Base-by-base conservation (phyloP, 2,888 invertebrate species). In the Dryococelus australis region DNA sequence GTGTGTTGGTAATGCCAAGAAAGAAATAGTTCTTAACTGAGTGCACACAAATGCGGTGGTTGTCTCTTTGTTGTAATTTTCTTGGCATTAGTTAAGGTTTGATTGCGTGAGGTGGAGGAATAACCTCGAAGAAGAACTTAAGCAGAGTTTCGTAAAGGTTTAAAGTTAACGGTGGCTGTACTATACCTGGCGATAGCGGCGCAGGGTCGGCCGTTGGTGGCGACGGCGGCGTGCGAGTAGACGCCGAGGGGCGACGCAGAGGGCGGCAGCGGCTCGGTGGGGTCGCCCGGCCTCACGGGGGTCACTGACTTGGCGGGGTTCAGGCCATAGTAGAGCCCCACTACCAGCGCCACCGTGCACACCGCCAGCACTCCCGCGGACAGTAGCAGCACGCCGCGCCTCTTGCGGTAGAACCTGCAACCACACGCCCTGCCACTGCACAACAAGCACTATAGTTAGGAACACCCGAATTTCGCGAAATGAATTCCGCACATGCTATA, bases 161-260 rank as follows among this genome's bases (percentile, higher is more conserved):
- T 5, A 1, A 47, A 47, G 47, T 13, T 47, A 47, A 13, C 47
- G 8, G 8, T 13, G 47, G 1, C 12, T 2, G 8, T 0, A 47
- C 12, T 16, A 47, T 47, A 95, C 95, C 93, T 94, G 90, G 96
- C 97, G 89, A 97, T 94, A 43, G 93, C 92, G 10, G 97, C 95
- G 92, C 97, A 97, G 91, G 96, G 95, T 90, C 93, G 92, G 85
- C 96, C 96, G 93, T 97, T 97, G 81, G 96, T 95, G 47, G 95
- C 95, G 88, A 97, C 95, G 6, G 95, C 95, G 80, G 95, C 95
- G 91, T 93, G 84, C 27, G 84, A 87, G 87, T 90, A 91, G 20
- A 88, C 86, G 0, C 90, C 90, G 28, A 90, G 87, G 0, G 85
- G 79, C 9, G 90, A 88, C 35, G 84, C 86, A 0, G 90, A 89